Evolutionary conservation across 2,888 invertebrate genomes (phyloP), one percentile per base, ranked within the genome.

Genomic region (Perizoma flavofasciatum): DNA sequence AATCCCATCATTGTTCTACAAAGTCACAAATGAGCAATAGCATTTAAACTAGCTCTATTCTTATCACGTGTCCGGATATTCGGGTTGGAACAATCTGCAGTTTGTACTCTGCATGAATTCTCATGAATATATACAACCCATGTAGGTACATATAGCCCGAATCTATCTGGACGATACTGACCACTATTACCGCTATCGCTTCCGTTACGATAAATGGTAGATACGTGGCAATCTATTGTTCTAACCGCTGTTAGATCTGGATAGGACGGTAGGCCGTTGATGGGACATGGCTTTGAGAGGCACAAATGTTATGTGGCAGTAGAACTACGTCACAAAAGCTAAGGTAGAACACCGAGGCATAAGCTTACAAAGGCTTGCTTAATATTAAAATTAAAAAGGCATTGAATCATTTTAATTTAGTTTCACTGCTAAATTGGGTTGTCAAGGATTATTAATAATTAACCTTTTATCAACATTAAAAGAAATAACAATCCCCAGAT

Each of bases 141-240:
- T 45, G 51, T 47, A 59, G 49, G 78, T 73, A 78, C 66, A 72
- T 87, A 89, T 88, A 86, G 80, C 67, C 64, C 71, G 80, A 82
- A 85, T 86, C 84, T 86, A 86, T 84, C 82, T 78, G 78, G 55
- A 67, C 78, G 81, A 82, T 85, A 85, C 80, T 75, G 78, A 83
- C 86, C 86, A 73, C 85, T 86, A 83, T 86, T 83, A 85, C 88
- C 88, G 55, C 88, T 89, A 89, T 89, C 89, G 82, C 85, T 79
- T 90, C 90, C 90, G 86, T 77, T 73, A 73, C 80, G 84, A 86
- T 88, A 86, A 81, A 78, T 69, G 75, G 69, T 78, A 54, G 79
- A 78, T 78, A 73, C 77, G 74, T 73, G 71, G 78, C 87, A 87
- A 87, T 86, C 86, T 86, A 84, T 88, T 86, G 86, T 85, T 77